Base-by-base conservation (phyloP, 2,888 invertebrate genomes). In the Meteorus cinctellus region DNA sequence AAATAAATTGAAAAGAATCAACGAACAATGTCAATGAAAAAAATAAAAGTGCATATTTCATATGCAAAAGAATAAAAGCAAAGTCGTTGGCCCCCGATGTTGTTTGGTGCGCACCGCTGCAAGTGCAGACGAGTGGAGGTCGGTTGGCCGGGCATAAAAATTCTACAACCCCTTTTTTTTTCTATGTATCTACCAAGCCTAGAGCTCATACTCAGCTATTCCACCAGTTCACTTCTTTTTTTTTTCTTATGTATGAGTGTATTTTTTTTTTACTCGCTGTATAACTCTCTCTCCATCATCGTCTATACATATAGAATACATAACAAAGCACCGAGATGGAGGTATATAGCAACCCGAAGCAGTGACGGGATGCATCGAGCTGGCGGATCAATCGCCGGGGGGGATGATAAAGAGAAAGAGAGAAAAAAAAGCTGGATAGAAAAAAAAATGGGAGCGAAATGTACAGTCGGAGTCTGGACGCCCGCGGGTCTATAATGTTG, bases 1-100 rank as follows among this genome's bases (percentile, higher is more conserved):
- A 34, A 31, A 34, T 19, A 10, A 31, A 88, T 90, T 0, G 90
- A 87, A 27, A 87, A 85, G 77, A 89, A 89, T 29, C 88, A 86
- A 19, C 90, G 83, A 27, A 90, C 90, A 45, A 89, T 85, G 77
- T 90, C 90, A 51, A 90, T 86, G 12, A 82, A 91, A 83, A 91
- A 91, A 77, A 91, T 90, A 68, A 91, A 91, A 55, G 29, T n/a
- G 0, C n/a, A 34, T 34, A 36, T 55, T 70, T 27, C 27, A 60
- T 29, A 70, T 45, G 27, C 41, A 48, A 41, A 14, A 29, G 70
- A 70, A 69, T 55, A 51, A 69, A 70, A 68, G 90, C 75, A 90
- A 41, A 89, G 83, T 92, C 91, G 85, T 91, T 91, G 81, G 55
- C 55, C 91, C 90, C 80, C 91, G 90, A 81, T 92, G 91, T 80